These are phyloP conservation scores for Timema cristinae DNA, from an alignment of 2,888 invertebrate genomes.

Conservation along the genomic window DNA sequence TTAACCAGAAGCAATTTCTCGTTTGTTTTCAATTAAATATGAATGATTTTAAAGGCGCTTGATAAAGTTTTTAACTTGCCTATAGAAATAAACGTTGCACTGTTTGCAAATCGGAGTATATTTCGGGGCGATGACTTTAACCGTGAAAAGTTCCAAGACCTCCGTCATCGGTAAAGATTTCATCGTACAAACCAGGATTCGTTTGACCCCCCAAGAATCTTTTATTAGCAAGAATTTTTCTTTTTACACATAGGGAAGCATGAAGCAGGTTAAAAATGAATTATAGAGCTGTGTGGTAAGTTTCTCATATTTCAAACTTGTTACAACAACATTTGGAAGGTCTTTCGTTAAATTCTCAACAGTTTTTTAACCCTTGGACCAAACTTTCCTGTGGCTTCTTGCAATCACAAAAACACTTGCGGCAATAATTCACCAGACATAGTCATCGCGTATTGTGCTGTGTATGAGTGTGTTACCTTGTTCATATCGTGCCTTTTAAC, in stretches of 20 bases:
- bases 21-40: too few relatives aligned
- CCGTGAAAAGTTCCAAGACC: background rate
- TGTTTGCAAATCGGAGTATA: background rate
- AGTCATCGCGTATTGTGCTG: too few relatives aligned
- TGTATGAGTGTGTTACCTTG: too few relatives aligned
- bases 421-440: too few relatives aligned
- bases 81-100: constrained; percentile 5
- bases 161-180: background rate
- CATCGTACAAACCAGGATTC: constrained; percentile 3
- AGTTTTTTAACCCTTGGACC: constrained; percentile 5
- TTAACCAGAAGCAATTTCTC: background rate
- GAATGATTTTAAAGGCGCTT: background rate
- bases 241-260: background rate
- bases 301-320: background rate
- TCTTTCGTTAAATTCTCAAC: background rate
- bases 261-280: background rate
- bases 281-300: constrained; percentile 1
- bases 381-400: constrained; percentile 1
- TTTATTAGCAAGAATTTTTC: background rate
- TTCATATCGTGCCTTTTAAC: too few relatives aligned
- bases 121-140: background rate
- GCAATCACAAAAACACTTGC: too few relatives aligned
- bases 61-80: constrained; percentile 2
- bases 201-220: background rate
- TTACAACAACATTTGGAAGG: constrained; percentile 3